Conservation (phyloP, 2,113 vertebrate species). For the Lipophrys pholis region DNA sequence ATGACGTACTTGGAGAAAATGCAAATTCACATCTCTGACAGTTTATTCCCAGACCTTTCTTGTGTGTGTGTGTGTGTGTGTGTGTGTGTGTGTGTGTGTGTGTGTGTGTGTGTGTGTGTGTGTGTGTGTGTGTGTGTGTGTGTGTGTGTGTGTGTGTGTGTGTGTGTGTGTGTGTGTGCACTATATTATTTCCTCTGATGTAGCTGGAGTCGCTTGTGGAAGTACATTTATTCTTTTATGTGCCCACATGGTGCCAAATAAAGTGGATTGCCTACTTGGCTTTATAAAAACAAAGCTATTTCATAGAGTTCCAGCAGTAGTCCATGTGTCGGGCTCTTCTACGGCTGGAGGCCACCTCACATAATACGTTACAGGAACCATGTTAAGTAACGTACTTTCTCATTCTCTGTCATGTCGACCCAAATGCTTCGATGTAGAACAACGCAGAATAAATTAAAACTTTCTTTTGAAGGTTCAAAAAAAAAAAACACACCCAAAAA, state of each 20-base stretch:
- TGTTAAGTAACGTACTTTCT: neutral
- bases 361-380: slow-evolving; percentile 1
- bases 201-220: slow-evolving; percentile 8
- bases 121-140: neutral
- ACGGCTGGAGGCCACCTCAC: slow-evolving; percentile 17
- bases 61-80: neutral
- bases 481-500: neutral
- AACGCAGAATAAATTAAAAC: slow-evolving; percentile 53
- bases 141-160: too few relatives aligned
- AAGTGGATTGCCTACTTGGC: slow-evolving; percentile 28
- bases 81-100: too few relatives aligned
- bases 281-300: slow-evolving; percentile 17
- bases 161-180: neutral
- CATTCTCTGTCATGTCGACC: neutral
- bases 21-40: slow-evolving; percentile 26
- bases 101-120: too few relatives aligned
- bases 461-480: slow-evolving; percentile 58
- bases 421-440: neutral
- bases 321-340: slow-evolving; percentile 8
- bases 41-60: slow-evolving; percentile 13
- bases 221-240: slow-evolving; percentile 38
- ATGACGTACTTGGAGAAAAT: slow-evolving; percentile 4
- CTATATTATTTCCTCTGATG: slow-evolving; percentile 31
- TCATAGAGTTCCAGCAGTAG: slow-evolving; percentile 20
- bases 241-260: slow-evolving; percentile 41